Base-by-base conservation (phyloP, 1,140 invertebrate species). In the Lerema accius region DNA sequence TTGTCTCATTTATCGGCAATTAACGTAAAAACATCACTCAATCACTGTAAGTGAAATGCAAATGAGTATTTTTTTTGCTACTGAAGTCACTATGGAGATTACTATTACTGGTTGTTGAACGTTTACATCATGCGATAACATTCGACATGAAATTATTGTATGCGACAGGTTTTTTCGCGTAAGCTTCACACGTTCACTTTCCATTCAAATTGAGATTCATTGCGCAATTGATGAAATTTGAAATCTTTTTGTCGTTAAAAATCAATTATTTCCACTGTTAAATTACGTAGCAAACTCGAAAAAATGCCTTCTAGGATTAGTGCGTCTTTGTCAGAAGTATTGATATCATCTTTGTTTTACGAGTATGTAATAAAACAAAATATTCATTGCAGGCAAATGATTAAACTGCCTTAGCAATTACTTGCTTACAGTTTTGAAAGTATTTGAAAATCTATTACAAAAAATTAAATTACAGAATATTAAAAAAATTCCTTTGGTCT, bases 171-270 rank as follows among this genome's bases (percentile, higher is more conserved):
- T 56, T 56, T 56, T 56, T 56, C 17, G 14, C 4, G 17, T 13
- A 43, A n/a, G 39, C 14, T 16, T 53, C 37, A 55, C 19, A 26
- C 51, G 28, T 42, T 32, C 51, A 56, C 51, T 56, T 43, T 56
- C 23, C 23, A 56, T 43, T 56, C n/a, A 56, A 43, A 43, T 32
- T 16, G 40, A 56, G 23, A 26, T 56, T 40, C 13, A 26, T 56
- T 56, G 37, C 13, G 23, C 3, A 56, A 56, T 43, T 32, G 39
- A 69, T 45, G 45, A 46, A 46, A 48, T 66, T n/a, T 10, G 15
- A 19, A 42, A 55, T 59, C 42, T 42, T 58, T 56, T 61, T 69
- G 16, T 59, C 61, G 68, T 76, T 61, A 73, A 76, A 67, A 67
- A 71, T 53, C 67, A 67, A 72, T 70, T 72, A 71, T 59, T 60